phyloP scores from a whole-genome alignment of 2,888 invertebrate genomes.

The Vandiemenella viatica region DNA sequence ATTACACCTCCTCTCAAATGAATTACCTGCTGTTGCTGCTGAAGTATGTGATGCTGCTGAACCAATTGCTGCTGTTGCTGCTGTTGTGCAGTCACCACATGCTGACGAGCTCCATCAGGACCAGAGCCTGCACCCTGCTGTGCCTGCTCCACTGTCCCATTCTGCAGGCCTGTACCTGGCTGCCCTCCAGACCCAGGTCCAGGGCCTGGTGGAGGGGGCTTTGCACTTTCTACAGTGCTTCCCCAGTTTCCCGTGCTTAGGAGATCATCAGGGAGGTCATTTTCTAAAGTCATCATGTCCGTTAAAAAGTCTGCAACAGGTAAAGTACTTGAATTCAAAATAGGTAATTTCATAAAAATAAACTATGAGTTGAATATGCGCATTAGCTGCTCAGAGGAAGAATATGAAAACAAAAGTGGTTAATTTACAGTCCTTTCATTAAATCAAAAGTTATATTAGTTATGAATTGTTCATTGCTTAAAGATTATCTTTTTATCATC shows the following conservation, averaged over 20 bases:
- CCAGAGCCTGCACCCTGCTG: constrained; percentile 7
- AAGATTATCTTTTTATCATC: neutral
- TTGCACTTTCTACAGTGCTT: constrained; percentile 32
- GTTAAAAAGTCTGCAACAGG: no score
- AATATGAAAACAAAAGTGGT: no score
- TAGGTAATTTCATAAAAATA: neutral
- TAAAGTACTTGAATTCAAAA: no score
- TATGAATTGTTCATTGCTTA: no score
- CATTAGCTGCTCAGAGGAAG: no score
- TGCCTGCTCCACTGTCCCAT: constrained; percentile 21
- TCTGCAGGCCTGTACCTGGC: constrained; percentile 30
- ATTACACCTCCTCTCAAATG: no score
- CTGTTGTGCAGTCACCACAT: constrained; percentile 22
- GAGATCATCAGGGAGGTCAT: constrained; percentile 81
- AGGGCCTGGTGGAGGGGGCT: constrained; percentile 70
- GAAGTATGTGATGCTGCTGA: constrained; percentile 50
- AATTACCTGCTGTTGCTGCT: constrained; percentile 40
- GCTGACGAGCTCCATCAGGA: constrained; percentile 5
- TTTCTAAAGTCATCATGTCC: constrained; percentile 79
- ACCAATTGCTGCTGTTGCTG: constrained; percentile 43
- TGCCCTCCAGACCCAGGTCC: constrained; percentile 46
- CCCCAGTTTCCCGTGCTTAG: constrained; percentile 60
- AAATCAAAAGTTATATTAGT: no score
- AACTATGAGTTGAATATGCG: no score
- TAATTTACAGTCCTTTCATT: no score